Base-by-base conservation (phyloP, 1,140 invertebrate genomes). In the Subanguina moxae region DNA sequence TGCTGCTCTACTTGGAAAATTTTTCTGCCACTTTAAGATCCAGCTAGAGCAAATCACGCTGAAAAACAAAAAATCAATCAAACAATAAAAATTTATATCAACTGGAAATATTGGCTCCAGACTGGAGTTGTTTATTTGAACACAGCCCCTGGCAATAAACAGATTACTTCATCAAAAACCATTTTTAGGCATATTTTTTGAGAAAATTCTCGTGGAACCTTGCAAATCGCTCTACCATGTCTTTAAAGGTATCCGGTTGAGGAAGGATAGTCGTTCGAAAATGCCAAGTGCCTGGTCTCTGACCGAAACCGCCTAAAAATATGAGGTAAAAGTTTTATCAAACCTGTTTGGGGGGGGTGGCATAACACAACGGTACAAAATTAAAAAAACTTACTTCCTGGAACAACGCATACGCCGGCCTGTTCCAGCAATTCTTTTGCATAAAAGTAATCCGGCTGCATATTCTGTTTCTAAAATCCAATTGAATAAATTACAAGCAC, bases 381-480 rank as follows among this genome's bases (percentile, higher is more conserved):
- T n/a, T 11, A 38, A 38, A 3, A 38, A 38, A 5, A 38, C 32
- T 38, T 11, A 71, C 89, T 90, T 27, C 94, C 94, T 45, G 94
- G 90, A 11, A 96, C 91, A 57, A 94, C 89, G 83, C 88, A 90
- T 68, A 90, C 87, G 75, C 91, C 93, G 15, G 92, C 95, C 52
- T 89, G 87, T 85, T 99, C 95, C 0, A 98, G 86, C 19, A 99
- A 84, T 77, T 91, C 87, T 85, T 92, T 94, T 38, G 92, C 93
- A 83, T 97, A 98, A 83, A 93, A 94, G 0, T 89, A 89, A 83
- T 97, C 94, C 7, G 95, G 89, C 25, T 87, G 84, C 84, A 82
- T 80, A 27, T 78, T 67, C 32, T 46, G 45, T 28, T 48, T 45
- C 75, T 83, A 43, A 63, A 82, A 63, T 61, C 28, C 28, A 23